Evolutionary conservation across 2,113 vertebrate genomes (phyloP).

Genomic region (Sinocyclocheilus grahami): DNA sequence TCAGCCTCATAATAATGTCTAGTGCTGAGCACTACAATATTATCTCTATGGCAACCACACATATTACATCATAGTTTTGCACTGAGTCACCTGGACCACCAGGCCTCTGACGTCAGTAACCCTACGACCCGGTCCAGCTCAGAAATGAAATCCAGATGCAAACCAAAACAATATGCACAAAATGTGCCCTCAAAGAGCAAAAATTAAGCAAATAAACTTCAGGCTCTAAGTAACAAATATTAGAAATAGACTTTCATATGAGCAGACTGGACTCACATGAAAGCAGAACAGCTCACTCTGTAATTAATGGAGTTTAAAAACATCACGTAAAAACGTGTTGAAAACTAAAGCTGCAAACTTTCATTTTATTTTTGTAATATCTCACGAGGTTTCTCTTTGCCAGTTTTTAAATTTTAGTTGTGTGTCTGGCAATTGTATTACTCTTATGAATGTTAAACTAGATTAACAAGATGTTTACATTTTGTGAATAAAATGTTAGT

Average conservation of each 20-base stretch:
- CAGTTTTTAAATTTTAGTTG: no score
- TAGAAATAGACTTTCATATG: neutral
- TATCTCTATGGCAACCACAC: conserved; percentile 20
- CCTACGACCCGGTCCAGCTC: conserved; percentile 26
- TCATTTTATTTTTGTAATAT: neutral
- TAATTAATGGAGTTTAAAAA: neutral
- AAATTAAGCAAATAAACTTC: conserved; percentile 24
- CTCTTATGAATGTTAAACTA: no score
- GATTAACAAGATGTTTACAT: no score
- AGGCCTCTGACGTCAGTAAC: conserved; percentile 38
- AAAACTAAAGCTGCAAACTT: neutral
- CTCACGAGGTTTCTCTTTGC: neutral
- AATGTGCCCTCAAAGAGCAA: conserved; percentile 18
- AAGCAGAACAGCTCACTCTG: neutral
- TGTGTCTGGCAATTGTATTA: no score
- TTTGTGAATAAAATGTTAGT: no score
- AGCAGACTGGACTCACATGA: conserved; percentile 17
- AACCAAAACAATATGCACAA: conserved; percentile 31
- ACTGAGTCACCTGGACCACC: neutral
- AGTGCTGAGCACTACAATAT: conserved; percentile 24
- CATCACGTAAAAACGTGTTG: neutral
- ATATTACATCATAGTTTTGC: conserved; percentile 29
- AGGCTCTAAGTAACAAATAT: conserved; percentile 15
- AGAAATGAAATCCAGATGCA: conserved; percentile 41
- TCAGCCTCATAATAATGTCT: conserved; percentile 19